These are phyloP conservation scores for Poecile atricapillus DNA, from an alignment of 2,113 vertebrate genomes.

Conservation along the genomic window DNA sequence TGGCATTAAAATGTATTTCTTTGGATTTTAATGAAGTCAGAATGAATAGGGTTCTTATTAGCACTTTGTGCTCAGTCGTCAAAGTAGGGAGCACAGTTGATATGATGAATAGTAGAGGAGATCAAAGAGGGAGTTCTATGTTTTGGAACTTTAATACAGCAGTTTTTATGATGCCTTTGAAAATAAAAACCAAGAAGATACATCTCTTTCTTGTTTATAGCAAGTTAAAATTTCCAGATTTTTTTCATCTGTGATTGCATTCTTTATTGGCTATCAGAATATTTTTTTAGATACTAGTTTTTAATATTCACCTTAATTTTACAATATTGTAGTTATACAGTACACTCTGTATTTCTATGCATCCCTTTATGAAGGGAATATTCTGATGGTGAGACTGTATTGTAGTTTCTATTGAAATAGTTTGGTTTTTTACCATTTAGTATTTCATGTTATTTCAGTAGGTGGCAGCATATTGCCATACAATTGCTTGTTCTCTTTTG, in stretches of 20 bases:
- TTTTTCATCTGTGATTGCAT: background rate
- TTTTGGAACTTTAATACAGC: background rate
- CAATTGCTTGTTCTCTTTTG: background rate
- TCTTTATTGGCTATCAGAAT: background rate
- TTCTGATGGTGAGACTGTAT: background rate
- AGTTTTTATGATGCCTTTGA: background rate
- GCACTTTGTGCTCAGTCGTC: background rate
- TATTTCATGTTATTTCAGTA: constrained; percentile 14
- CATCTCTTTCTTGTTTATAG: background rate
- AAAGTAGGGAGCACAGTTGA: background rate
- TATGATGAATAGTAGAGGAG: background rate
- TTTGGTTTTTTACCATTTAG: background rate
- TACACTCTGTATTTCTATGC: background rate
- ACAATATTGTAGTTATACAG: background rate
- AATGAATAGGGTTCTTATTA: background rate
- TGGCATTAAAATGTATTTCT: background rate
- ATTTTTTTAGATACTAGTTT: background rate
- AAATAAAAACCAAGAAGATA: background rate
- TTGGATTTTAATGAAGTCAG: background rate
- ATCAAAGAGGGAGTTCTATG: fast-evolving
- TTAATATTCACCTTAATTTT: background rate
- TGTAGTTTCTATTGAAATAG: background rate
- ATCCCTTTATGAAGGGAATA: background rate
- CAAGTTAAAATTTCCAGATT: background rate
- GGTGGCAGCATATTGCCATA: constrained; percentile 61